Percentiles rank a stretch among this genome's conserved stretches.
Evolutionary conservation across 2,888 invertebrate species (phyloP).

Genomic region (Antheraea assamensis): DNA sequence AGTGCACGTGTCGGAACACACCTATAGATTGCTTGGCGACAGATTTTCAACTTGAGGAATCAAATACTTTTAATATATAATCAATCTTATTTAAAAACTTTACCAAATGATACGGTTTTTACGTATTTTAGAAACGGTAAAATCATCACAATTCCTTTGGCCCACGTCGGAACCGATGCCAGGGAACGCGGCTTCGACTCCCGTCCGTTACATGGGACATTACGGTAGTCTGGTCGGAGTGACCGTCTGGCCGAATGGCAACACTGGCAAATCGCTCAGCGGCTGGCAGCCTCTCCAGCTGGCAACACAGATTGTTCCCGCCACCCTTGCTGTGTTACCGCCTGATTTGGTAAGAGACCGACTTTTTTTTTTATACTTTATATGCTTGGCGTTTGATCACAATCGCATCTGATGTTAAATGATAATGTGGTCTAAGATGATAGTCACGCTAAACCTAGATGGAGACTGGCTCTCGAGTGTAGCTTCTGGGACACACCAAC

Average conservation of each 20-base stretch:
- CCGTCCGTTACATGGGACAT: slow-evolving; percentile 86
- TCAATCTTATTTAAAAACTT: neutral
- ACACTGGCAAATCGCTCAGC: slow-evolving; percentile 82
- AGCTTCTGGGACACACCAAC: too few species aligned
- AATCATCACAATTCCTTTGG: slow-evolving; percentile 87
- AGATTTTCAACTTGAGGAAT: too few species aligned
- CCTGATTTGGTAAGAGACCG: slow-evolving; percentile 76
- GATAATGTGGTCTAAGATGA: too few species aligned
- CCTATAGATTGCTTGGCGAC: too few species aligned
- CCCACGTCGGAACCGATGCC: slow-evolving; percentile 83
- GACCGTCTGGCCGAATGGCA: slow-evolving; percentile 83
- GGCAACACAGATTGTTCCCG: slow-evolving; percentile 95
- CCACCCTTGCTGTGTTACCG: slow-evolving; percentile 89
- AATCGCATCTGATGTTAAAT: too few species aligned
- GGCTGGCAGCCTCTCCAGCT: slow-evolving; percentile 93
- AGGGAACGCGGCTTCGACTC: slow-evolving; percentile 80
- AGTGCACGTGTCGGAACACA: too few species aligned
- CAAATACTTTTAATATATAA: too few species aligned
- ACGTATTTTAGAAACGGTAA: slow-evolving; percentile 84
- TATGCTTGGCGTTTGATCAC: too few species aligned
- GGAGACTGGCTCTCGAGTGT: too few species aligned
- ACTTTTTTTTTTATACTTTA: too few species aligned
- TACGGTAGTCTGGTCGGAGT: slow-evolving; percentile 88
- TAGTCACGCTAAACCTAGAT: too few species aligned
- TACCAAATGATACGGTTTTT: neutral